phyloP scores from a whole-genome alignment of 2,888 invertebrate species.

The Alloscopus bannaensis region DNA sequence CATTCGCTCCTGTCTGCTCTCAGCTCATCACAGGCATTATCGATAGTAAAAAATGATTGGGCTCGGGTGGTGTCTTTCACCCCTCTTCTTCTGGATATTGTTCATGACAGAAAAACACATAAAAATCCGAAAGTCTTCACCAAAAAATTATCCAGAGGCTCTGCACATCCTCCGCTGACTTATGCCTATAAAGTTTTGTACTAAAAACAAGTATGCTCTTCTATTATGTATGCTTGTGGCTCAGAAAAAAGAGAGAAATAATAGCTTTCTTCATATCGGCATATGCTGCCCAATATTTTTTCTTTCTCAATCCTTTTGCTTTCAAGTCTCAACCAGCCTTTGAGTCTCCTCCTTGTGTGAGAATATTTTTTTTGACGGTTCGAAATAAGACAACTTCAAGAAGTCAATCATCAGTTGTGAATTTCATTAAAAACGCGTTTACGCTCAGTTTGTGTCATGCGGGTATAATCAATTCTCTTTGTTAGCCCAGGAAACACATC shows the following conservation, averaged over 20 bases:
- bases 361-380: constrained; percentile 18
- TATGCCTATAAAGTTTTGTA: constrained; percentile 13
- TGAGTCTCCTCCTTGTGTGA: background rate
- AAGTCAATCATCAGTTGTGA: constrained; percentile 49
- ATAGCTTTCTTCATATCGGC: background rate
- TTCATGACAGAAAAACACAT: constrained; percentile 62
- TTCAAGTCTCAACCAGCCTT: background rate
- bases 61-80: constrained; percentile 59
- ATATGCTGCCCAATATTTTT: background rate
- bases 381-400: constrained; percentile 38
- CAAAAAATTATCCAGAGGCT: constrained; percentile 53
- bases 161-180: background rate
- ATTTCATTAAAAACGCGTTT: constrained; percentile 48
- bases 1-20: constrained; percentile 43
- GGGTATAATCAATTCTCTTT: constrained; percentile 47
- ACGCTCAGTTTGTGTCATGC: constrained; percentile 16
- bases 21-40: constrained; percentile 52
- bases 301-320: background rate
- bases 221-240: too few relatives aligned
- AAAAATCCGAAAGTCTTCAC: constrained; percentile 46
- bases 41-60: constrained; percentile 55
- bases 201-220: constrained; percentile 1
- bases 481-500: constrained; percentile 13
- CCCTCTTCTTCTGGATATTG: constrained; percentile 58
- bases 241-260: too few relatives aligned